A percentile compares a stretch with the other conserved stretches of the same genome.
phyloP scores from a whole-genome alignment of 1,140 invertebrate species.

The Teleopsis dalmanni region DNA sequence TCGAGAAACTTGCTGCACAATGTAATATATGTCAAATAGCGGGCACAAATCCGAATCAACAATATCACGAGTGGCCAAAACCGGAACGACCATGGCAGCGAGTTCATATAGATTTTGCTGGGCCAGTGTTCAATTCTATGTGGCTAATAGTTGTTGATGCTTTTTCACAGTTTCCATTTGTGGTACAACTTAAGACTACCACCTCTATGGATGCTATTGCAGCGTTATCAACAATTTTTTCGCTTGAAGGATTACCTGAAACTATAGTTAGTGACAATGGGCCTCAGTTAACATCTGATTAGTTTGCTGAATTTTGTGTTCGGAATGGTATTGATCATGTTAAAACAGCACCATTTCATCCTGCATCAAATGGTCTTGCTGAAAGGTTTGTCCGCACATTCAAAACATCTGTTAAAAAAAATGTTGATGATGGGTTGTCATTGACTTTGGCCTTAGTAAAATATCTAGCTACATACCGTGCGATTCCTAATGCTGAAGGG shows the following conservation, averaged over 20 bases:
- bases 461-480: slow-evolving; percentile 1
- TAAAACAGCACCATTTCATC: slow-evolving; percentile 16
- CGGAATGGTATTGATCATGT: slow-evolving; percentile 16
- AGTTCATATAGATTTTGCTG: too few relatives aligned
- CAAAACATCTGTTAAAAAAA: slow-evolving; percentile 6
- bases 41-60: too few relatives aligned
- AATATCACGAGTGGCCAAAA: too few relatives aligned
- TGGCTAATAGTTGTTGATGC: too few relatives aligned
- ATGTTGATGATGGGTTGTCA: background rate
- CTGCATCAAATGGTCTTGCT: slow-evolving; percentile 28
- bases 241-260: too few relatives aligned
- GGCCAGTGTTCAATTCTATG: too few relatives aligned
- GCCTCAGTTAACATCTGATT: background rate
- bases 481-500: slow-evolving; percentile 1
- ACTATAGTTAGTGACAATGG: too few relatives aligned
- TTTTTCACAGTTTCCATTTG: too few relatives aligned
- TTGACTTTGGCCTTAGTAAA: background rate
- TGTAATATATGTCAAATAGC: slow-evolving; percentile 8
- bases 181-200: too few relatives aligned
- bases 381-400: slow-evolving; percentile 20
- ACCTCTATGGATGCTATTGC: too few relatives aligned
- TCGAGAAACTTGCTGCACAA: slow-evolving; percentile 17
- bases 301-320: background rate
- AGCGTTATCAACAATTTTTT: too few relatives aligned
- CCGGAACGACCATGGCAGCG: too few relatives aligned